Conservation (phyloP, 2,888 invertebrate species). For the Drosophila rubida region DNA sequence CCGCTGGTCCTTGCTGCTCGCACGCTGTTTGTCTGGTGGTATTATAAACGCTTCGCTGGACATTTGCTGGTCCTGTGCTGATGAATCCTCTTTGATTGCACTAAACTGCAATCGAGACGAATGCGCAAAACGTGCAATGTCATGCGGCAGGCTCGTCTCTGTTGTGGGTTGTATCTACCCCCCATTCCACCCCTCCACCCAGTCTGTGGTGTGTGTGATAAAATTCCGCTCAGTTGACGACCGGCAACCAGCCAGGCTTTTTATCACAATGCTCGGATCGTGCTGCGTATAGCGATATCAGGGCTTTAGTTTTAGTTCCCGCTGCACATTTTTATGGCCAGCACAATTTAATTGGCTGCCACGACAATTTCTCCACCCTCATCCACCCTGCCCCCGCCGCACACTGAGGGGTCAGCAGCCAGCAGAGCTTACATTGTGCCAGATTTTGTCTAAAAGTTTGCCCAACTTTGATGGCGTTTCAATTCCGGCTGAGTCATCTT, state of each 20-base stretch:
- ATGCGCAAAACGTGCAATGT: constrained; percentile 75
- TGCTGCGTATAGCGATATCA: constrained; percentile 47
- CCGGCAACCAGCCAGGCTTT: constrained; percentile 44
- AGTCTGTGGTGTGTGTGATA: constrained; percentile 56
- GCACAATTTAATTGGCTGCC: constrained; percentile 73
- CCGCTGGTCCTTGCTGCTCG: constrained; percentile 27
- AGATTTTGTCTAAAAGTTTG: constrained; percentile 58
- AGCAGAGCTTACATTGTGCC: constrained; percentile 60
- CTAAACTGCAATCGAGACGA: constrained; percentile 80
- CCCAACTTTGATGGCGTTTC: constrained; percentile 59
- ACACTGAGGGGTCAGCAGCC: constrained; percentile 13
- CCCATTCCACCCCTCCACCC: neutral
- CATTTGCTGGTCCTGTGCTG: constrained; percentile 70
- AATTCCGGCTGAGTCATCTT: constrained; percentile 71
- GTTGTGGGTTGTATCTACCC: constrained; percentile 19
- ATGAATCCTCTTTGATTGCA: constrained; percentile 82
- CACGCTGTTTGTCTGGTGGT: constrained; percentile 58
- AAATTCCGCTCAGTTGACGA: constrained; percentile 63
- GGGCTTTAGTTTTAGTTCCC: constrained; percentile 40
- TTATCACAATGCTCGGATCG: constrained; percentile 66
- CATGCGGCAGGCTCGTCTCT: constrained; percentile 52
- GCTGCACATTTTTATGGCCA: constrained; percentile 73
- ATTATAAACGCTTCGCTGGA: constrained; percentile 82
- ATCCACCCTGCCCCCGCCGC: no score
- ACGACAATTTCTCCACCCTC: constrained; percentile 34